Base-by-base conservation (phyloP, 64 coral and sea anemone species). In the Montipora efflorescens region DNA sequence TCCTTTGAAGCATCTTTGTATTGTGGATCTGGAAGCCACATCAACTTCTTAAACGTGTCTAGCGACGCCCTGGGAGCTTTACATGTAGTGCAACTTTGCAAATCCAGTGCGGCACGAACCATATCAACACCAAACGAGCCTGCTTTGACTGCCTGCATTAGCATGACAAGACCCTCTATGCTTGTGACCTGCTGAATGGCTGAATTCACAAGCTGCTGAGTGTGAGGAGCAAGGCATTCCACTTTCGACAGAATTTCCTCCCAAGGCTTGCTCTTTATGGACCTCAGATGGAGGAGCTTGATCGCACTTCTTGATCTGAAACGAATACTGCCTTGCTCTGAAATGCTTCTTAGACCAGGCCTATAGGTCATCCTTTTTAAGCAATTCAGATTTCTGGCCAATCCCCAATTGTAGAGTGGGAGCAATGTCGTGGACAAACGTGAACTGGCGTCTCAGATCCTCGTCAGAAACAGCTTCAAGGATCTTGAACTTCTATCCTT, bases 211-310 rank as follows among this genome's bases (percentile, higher is more conserved):
- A 36, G 36, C 36, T 36, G 36, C 36, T 36, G 36, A 36, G 36
- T 36, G 36, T 36, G 36, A 36, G 36, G 36, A 36, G 36, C 36
- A 36, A 36, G 36, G 67, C 55, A 87, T 66, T 87, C 59, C 46
- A 73, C 68, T 89, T 74, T 73, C 12, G 87, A 89, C 15, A 59
- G 87, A 75, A 77, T 89, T 75, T 49, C 87, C 50, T 46, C 72
- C 45, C 28, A 89, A 73, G 15, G 87, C 87, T 89, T 89, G 67
- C 67, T 77, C 87, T 75, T 19, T 74, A 76, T 89, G 87, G 67
- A 18, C 67, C 67, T 89, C 87, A 77, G 70, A 77, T 89, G 87
- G 87, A 73, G 87, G 87, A 19, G 87, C 87, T 89, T 89, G 71
- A 61, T 66, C 15, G 48, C 78, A 78, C 64, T 77, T 90, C 87